A percentile compares a stretch with the other conserved stretches of the same genome.
phyloP scores from a whole-genome alignment of 2,113 vertebrate genomes.

The Osmerus eperlanus region DNA sequence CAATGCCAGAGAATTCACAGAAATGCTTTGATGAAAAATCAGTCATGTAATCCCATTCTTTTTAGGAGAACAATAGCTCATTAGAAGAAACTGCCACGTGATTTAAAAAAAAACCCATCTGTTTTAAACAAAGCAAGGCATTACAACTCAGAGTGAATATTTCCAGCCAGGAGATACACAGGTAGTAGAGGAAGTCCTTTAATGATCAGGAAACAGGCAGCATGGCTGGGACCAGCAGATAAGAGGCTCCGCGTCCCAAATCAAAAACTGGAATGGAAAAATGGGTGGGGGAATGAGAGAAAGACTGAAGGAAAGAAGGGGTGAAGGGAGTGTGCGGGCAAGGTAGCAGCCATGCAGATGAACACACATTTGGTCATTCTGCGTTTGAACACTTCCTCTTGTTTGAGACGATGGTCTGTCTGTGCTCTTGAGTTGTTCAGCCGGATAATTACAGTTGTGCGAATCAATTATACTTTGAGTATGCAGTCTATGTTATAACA shows the following conservation, averaged over 20 bases:
- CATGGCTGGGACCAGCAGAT: slow-evolving; percentile 64
- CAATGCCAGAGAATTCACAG: neutral
- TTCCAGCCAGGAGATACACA: slow-evolving; percentile 10
- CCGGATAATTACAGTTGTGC: slow-evolving; percentile 7
- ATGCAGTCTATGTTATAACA: neutral
- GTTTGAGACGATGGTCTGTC: slow-evolving; percentile 34
- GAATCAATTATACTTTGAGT: neutral
- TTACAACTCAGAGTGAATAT: slow-evolving; percentile 20
- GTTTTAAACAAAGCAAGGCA: neutral
- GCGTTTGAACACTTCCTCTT: slow-evolving; percentile 27
- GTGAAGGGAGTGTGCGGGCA: slow-evolving; percentile 11
- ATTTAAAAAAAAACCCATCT: neutral
- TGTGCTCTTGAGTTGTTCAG: slow-evolving; percentile 18
- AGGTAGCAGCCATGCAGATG: slow-evolving; percentile 61
- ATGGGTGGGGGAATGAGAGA: slow-evolving; percentile 39
- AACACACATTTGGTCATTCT: slow-evolving; percentile 49
- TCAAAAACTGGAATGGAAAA: slow-evolving; percentile 44
- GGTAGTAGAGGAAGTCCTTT: slow-evolving; percentile 56
- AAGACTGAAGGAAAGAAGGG: slow-evolving; percentile 14
- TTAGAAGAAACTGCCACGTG: no score
- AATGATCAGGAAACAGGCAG: slow-evolving; percentile 67
- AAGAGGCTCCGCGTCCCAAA: slow-evolving; percentile 55
- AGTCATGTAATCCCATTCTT: neutral
- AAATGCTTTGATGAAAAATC: neutral
- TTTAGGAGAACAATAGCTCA: no score